These are phyloP conservation scores for Merops nubicus DNA, from an alignment of 2,113 vertebrate genomes.

Conservation along the genomic window DNA sequence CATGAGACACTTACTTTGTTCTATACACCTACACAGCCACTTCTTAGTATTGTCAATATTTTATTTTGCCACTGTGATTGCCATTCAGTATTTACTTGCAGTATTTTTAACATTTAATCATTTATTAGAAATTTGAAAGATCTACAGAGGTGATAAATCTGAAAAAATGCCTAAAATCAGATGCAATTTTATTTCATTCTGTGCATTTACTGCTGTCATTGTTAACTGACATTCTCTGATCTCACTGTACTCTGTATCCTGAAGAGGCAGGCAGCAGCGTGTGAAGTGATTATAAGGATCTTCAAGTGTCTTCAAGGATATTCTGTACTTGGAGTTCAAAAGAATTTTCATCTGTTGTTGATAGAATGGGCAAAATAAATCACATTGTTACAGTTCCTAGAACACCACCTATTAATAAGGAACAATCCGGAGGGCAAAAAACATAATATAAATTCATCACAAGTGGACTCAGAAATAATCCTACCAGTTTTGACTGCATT, in stretches of 20 bases:
- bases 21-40: not conserved
- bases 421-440: not conserved
- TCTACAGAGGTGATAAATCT: not conserved
- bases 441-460: not conserved
- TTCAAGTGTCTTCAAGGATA: constrained; percentile 3
- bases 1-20: not conserved
- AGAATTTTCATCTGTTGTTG: constrained; percentile 9
- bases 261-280: not conserved
- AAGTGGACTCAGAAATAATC: not conserved
- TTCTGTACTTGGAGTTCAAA: not conserved
- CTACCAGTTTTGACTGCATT: accelerated
- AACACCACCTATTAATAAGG: not conserved
- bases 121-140: not conserved
- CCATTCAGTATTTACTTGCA: not conserved
- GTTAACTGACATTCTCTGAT: not conserved
- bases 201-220: not conserved
- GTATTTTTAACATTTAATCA: not conserved
- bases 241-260: not conserved
- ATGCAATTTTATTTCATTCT: not conserved
- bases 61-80: not conserved
- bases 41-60: not conserved
- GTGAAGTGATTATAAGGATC: not conserved
- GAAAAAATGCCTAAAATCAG: not conserved
- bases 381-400: not conserved
- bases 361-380: not conserved